These are phyloP conservation scores for Thalpophila matura DNA, from an alignment of 2,888 invertebrate species.

Conservation along the genomic window DNA sequence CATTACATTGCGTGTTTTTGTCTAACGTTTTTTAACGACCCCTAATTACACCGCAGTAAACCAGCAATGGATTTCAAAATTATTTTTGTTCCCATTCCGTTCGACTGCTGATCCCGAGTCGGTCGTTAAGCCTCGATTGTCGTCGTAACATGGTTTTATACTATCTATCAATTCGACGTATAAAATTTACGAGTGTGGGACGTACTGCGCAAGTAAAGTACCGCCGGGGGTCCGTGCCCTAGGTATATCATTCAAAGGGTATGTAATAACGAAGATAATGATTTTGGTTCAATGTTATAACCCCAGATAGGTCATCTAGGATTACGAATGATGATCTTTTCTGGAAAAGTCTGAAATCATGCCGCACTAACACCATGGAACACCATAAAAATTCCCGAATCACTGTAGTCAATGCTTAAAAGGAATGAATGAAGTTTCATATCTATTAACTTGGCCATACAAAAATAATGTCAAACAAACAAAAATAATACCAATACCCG, in stretches of 20 bases:
- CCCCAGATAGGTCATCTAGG: not conserved
- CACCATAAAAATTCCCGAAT: too few species aligned
- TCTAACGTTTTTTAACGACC: not conserved
- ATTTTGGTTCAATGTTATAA: constrained; percentile 13
- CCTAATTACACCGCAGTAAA: constrained; percentile 5
- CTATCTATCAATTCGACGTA: constrained; percentile 60
- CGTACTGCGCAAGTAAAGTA: constrained; percentile 37
- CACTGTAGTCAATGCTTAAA: too few species aligned
- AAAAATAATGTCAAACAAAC: too few species aligned
- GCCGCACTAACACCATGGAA: too few species aligned
- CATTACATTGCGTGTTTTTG: constrained; percentile 17
- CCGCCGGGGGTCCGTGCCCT: constrained; percentile 3
- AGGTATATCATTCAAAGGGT: constrained; percentile 13
- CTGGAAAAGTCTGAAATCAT: too few species aligned
- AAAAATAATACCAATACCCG: too few species aligned
- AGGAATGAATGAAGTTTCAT: too few species aligned
- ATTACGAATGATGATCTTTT: not conserved
- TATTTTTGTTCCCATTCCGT: constrained; percentile 21
- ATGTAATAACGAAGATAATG: constrained; percentile 2
- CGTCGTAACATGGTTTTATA: constrained; percentile 61
- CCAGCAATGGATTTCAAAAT: constrained; percentile 29
- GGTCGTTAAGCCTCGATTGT: constrained; percentile 57
- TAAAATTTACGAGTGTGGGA: constrained; percentile 56
- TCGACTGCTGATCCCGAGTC: constrained; percentile 37
- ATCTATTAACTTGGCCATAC: too few species aligned